Conservation (phyloP, 2,888 invertebrate species). For the Aricia artaxerxes region DNA sequence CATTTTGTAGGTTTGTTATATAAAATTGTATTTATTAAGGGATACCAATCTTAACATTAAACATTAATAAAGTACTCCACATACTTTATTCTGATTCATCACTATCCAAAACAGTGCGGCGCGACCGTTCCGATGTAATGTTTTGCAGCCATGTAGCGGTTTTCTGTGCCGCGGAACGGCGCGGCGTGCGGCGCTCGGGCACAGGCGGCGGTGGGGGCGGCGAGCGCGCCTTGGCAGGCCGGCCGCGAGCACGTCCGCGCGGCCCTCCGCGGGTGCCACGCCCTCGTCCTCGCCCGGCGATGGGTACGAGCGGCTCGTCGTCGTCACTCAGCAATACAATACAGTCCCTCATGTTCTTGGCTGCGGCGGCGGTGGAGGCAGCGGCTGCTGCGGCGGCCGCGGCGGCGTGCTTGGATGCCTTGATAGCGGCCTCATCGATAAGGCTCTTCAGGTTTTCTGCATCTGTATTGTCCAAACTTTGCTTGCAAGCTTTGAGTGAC, state of each 20-base stretch:
- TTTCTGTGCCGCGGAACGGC: constrained; percentile 64
- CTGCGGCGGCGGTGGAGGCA: constrained; percentile 45
- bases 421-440: constrained; percentile 52
- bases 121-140: constrained; percentile 48
- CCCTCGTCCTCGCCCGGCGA: constrained; percentile 41
- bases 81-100: constrained; percentile 60
- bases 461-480: constrained; percentile 63
- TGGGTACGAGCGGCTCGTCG: constrained; percentile 46
- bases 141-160: constrained; percentile 61
- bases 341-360: constrained; percentile 49
- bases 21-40: neutral
- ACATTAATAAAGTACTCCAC: neutral
- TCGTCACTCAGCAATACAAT: constrained; percentile 65
- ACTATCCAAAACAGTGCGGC: constrained; percentile 58
- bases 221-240: constrained; percentile 36
- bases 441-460: constrained; percentile 54
- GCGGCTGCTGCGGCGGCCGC: constrained; percentile 45
- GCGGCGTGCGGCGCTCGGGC: constrained; percentile 64
- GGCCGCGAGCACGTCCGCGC: constrained; percentile 35
- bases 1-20: neutral
- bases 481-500: constrained; percentile 57
- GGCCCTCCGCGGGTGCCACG: constrained; percentile 41
- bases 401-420: constrained; percentile 43
- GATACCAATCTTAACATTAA: neutral
- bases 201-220: constrained; percentile 41